Conservation (phyloP, 2,113 vertebrate species). For the Verasper variegatus region DNA sequence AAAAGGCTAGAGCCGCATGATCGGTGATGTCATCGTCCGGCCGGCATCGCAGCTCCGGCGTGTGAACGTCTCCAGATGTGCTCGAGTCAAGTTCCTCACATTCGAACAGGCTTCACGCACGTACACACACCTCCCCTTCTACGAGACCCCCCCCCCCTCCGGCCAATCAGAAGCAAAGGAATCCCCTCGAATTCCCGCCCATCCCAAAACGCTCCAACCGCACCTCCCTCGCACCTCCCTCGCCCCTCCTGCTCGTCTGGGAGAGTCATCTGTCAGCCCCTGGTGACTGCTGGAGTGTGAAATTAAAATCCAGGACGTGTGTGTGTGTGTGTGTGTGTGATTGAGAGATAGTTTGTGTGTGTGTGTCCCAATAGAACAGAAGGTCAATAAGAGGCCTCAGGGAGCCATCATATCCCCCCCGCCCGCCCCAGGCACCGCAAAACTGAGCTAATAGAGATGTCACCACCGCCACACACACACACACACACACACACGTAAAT, state of each 20-base stretch:
- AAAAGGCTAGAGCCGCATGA: slow-evolving; percentile 8
- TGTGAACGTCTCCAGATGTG: slow-evolving; percentile 53
- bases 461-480: slow-evolving; percentile 31
- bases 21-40: slow-evolving; percentile 69
- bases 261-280: slow-evolving; percentile 88
- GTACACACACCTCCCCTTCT: slow-evolving; percentile 3
- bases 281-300: slow-evolving; percentile 84
- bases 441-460: slow-evolving; percentile 84
- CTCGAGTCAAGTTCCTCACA: slow-evolving; percentile 24
- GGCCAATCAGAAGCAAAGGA: slow-evolving; percentile 68
- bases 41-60: slow-evolving; percentile 12
- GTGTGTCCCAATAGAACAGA: slow-evolving; percentile 54
- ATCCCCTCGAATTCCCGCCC: slow-evolving; percentile 46
- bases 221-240: slow-evolving; percentile 55
- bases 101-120: slow-evolving; percentile 40
- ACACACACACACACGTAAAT: neutral
- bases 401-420: slow-evolving; percentile 70
- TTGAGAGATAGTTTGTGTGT: slow-evolving; percentile 35
- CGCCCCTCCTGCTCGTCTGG: slow-evolving; percentile 63
- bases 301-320: slow-evolving; percentile 88
- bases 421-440: slow-evolving; percentile 33
- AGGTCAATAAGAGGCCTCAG: slow-evolving; percentile 71
- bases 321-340: slow-evolving; percentile 38
- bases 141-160: slow-evolving; percentile 25
- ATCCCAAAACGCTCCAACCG: slow-evolving; percentile 27